Evolutionary conservation across 2,113 vertebrate species (phyloP).

Genomic region (Platysteira castanea): DNA sequence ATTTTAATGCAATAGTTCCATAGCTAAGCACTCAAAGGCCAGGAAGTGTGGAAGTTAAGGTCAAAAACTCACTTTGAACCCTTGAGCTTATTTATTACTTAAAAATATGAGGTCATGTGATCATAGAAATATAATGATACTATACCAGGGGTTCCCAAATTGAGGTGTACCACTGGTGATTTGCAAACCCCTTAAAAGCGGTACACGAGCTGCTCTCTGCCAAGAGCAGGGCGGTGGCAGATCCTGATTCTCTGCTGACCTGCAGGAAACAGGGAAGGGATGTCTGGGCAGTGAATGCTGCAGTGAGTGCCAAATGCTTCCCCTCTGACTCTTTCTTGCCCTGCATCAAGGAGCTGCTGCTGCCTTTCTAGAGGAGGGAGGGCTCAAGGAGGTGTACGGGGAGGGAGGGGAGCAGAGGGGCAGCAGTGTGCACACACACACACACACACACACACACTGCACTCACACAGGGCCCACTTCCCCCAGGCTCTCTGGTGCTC

Average conservation of each 20-base stretch:
- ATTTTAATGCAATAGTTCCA: neutral
- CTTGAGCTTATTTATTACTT: neutral
- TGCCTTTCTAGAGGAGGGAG: neutral
- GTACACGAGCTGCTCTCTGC: constrained; percentile 54
- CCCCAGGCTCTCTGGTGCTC: neutral
- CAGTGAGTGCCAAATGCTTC: neutral
- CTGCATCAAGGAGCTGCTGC: neutral
- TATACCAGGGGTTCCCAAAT: constrained; percentile 62
- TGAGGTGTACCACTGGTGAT: constrained; percentile 55
- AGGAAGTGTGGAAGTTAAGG: neutral
- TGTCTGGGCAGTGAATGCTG: constrained; percentile 34
- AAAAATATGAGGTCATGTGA: constrained; percentile 14
- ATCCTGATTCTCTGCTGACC: constrained; percentile 64
- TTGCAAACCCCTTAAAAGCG: constrained; percentile 48
- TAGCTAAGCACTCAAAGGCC: constrained; percentile 9
- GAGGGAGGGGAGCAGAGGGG: neutral
- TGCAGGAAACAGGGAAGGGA: constrained; percentile 56
- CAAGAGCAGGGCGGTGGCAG: constrained; percentile 49
- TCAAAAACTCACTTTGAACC: neutral
- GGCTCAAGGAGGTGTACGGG: neutral
- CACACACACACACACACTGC: neutral
- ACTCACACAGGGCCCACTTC: neutral
- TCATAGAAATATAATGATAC: constrained; percentile 45
- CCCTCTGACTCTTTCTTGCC: neutral
- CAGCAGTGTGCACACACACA: neutral